phyloP scores from a whole-genome alignment of 2,797 vertebrate genomes.

The Acridotheres tristis region DNA sequence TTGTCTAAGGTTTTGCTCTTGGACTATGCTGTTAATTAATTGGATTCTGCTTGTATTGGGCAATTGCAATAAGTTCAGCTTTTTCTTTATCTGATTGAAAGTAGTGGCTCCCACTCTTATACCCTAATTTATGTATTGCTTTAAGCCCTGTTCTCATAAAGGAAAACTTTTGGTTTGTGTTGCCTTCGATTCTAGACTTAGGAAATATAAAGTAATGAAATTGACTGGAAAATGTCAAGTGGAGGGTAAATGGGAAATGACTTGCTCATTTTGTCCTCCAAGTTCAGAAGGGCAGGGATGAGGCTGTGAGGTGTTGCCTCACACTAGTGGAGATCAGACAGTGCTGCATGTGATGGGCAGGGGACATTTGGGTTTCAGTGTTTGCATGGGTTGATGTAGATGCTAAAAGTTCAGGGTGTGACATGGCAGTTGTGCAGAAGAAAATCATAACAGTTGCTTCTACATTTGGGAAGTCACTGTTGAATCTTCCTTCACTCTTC shows the following conservation, averaged over 20 bases:
- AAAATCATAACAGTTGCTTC: background rate
- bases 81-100: background rate
- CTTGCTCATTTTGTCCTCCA: background rate
- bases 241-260: background rate
- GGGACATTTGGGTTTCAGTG: background rate
- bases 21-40: background rate
- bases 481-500: background rate
- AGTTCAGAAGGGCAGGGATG: background rate
- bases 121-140: background rate
- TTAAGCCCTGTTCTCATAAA: background rate
- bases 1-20: background rate
- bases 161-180: background rate
- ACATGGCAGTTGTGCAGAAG: background rate
- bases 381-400: background rate
- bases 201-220: background rate
- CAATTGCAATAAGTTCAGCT: background rate
- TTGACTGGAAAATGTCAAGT: background rate
- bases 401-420: background rate
- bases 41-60: background rate
- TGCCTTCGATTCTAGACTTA: background rate
- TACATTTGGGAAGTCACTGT: background rate
- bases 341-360: fast-evolving
- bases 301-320: background rate
- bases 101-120: background rate
- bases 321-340: background rate